Conservation (phyloP, 2,113 vertebrate species). For the Hylia prasina region DNA sequence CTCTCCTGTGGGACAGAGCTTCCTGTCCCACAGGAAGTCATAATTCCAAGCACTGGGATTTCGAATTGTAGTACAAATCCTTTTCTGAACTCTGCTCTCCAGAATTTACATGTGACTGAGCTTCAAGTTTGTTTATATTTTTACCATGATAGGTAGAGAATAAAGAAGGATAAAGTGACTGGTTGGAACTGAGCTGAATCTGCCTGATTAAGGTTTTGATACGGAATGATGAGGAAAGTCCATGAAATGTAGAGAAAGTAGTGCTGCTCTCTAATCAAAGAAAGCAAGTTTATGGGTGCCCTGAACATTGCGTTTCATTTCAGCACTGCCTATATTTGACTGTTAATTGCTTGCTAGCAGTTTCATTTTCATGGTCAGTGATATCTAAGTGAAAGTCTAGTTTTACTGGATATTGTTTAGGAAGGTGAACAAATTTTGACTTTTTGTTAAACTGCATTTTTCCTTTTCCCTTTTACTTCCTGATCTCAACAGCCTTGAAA, state of each 20-base stretch:
- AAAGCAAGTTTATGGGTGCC: not conserved
- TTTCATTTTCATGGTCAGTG: not conserved
- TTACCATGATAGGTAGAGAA: not conserved
- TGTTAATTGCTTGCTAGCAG: fast-evolving
- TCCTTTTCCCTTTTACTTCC: not conserved
- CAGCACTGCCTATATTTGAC: not conserved
- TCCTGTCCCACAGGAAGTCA: not conserved
- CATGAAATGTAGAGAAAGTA: not conserved
- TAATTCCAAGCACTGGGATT: not conserved
- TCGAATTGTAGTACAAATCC: not conserved
- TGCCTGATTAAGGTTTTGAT: not conserved
- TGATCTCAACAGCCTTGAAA: not conserved
- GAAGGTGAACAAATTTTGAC: not conserved
- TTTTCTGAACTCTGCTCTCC: not conserved
- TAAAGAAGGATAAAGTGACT: not conserved
- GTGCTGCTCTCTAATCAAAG: not conserved
- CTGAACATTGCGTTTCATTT: not conserved
- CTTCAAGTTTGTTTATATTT: not conserved
- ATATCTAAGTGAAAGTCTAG: not conserved
- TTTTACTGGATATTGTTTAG: not conserved
- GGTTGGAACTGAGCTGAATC: not conserved
- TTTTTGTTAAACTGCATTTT: not conserved
- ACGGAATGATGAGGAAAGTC: not conserved
- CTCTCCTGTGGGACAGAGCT: not conserved
- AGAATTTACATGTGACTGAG: not conserved